phyloP scores from a whole-genome alignment of 2,888 invertebrate genomes.

The Lasius platythorax region DNA sequence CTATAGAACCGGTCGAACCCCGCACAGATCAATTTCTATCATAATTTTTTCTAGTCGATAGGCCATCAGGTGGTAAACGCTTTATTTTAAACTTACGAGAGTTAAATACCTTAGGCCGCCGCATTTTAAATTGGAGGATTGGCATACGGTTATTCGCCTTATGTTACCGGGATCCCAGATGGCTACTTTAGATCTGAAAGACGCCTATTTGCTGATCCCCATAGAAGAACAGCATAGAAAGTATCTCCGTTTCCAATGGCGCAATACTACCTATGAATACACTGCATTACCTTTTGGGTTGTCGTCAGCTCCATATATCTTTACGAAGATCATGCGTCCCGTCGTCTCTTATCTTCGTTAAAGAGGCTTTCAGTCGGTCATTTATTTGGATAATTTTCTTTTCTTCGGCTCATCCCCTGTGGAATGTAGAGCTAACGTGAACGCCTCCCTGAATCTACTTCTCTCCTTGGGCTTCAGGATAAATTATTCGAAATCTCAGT shows the following conservation, averaged over 20 bases:
- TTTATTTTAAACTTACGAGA: not conserved
- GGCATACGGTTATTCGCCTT: not conserved
- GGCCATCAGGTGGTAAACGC: not conserved
- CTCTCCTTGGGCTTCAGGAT: not conserved
- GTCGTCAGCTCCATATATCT: not conserved
- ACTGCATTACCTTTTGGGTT: not conserved
- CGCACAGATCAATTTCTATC: not conserved
- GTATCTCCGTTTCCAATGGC: not conserved
- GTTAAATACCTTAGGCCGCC: not conserved
- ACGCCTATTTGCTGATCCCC: not conserved
- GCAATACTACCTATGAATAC: not conserved
- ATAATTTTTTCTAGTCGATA: not conserved
- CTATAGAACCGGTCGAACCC: not conserved
- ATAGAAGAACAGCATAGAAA: not conserved
- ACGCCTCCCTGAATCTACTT: not conserved
- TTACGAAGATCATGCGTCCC: not conserved
- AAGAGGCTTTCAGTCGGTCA: not conserved
- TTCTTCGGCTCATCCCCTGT: not conserved
- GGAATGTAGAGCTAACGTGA: not conserved
- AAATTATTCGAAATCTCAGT: not conserved
- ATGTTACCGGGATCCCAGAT: not conserved
- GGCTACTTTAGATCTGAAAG: not conserved
- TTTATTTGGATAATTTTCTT: not conserved
- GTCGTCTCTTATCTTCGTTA: not conserved
- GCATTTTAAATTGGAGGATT: not conserved